Evolutionary conservation across 2,888 invertebrate species (phyloP).

Genomic region (Apotomis capreana): DNA sequence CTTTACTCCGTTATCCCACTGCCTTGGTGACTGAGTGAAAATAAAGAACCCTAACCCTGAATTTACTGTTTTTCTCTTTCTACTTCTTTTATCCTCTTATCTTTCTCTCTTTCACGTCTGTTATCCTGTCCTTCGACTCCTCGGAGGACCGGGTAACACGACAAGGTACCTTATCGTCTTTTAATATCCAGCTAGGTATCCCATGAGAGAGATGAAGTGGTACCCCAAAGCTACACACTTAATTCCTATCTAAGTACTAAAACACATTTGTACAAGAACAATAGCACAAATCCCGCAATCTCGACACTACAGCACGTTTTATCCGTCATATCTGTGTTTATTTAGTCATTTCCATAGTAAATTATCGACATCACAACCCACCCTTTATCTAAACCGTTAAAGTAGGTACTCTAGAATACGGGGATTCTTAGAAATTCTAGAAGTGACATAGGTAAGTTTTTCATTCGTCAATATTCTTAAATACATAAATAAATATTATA

Average conservation of each 20-base stretch:
- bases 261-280: conserved; percentile 40
- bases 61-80: too few relatives aligned
- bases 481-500: too few relatives aligned
- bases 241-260: conserved; percentile 18
- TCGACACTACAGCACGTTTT: conserved; percentile 43
- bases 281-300: conserved; percentile 44
- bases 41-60: too few relatives aligned
- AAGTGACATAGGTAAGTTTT: conserved; percentile 2
- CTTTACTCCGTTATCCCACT: too few relatives aligned
- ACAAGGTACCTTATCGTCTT: too few relatives aligned
- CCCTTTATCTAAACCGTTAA: conserved; percentile 61
- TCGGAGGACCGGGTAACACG: too few relatives aligned
- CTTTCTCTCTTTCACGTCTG: too few relatives aligned
- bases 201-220: neutral
- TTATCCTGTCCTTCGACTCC: too few relatives aligned
- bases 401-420: conserved; percentile 47
- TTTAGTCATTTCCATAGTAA: conserved; percentile 65
- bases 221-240: neutral
- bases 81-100: too few relatives aligned
- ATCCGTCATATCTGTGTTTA: conserved; percentile 62
- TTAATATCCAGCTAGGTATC: neutral
- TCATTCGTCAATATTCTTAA: too few relatives aligned
- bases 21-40: too few relatives aligned
- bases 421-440: conserved; percentile 46
- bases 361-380: conserved; percentile 60